These are phyloP conservation scores for Lampris incognitus DNA, from an alignment of 2,113 vertebrate species.

Conservation along the genomic window DNA sequence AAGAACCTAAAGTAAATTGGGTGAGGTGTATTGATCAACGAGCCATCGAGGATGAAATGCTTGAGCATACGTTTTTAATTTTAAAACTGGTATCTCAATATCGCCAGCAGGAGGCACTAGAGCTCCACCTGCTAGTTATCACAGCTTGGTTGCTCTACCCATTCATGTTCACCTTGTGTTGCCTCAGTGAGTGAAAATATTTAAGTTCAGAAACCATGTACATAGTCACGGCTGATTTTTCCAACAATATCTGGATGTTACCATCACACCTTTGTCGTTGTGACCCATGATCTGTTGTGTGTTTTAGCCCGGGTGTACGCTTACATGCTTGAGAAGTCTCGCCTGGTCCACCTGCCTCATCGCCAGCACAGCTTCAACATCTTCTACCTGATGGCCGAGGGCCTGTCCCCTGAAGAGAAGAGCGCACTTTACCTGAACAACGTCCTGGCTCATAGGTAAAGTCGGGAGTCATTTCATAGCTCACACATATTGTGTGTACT, in stretches of 20 bases:
- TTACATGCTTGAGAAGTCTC: conserved; percentile 94
- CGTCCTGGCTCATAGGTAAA: conserved; percentile 74
- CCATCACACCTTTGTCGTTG: background rate
- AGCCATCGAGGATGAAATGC: too few species aligned
- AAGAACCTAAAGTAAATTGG: background rate
- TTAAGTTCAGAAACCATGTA: background rate
- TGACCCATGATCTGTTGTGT: conserved; percentile 15
- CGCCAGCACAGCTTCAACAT: conserved; percentile 91
- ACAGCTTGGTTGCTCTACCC: background rate
- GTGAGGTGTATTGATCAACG: too few species aligned
- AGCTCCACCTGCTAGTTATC: conserved; percentile 8
- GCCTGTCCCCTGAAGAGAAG: conserved; percentile 90
- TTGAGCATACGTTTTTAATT: too few species aligned
- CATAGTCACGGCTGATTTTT: background rate
- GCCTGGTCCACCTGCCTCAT: conserved; percentile 81
- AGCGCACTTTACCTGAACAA: conserved; percentile 86
- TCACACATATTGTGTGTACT: background rate
- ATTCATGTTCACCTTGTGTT: conserved; percentile 40
- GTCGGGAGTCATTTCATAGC: background rate
- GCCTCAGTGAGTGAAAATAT: conserved; percentile 21
- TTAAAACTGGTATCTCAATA: background rate
- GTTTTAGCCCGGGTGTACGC: conserved; percentile 76
- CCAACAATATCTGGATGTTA: background rate
- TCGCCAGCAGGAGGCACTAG: conserved; percentile 66
- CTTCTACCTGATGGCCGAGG: conserved; percentile 92